phyloP scores from a whole-genome alignment of 2,797 vertebrate genomes.

The Notamacropus eugenii region DNA sequence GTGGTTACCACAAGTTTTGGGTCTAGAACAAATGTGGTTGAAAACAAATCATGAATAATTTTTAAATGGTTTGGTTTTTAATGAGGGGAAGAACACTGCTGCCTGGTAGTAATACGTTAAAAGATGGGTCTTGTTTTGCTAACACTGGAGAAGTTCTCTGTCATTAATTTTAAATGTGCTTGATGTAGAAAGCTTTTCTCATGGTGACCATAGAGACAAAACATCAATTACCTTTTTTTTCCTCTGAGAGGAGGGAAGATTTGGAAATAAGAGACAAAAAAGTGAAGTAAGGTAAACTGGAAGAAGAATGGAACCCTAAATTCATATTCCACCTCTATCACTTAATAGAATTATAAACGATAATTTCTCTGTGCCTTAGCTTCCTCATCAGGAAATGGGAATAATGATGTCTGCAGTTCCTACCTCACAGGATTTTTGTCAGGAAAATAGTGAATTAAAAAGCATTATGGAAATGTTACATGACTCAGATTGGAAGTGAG shows the following conservation, averaged over 20 bases:
- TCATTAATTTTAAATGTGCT: constrained; percentile 24
- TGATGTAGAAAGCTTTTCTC: constrained; percentile 2
- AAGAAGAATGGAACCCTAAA: too few relatives aligned
- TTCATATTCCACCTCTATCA: too few relatives aligned
- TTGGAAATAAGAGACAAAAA: too few relatives aligned
- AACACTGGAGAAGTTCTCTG: neutral
- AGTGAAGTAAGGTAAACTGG: too few relatives aligned
- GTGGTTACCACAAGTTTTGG: neutral
- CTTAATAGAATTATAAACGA: too few relatives aligned
- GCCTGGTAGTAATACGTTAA: neutral
- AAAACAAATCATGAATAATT: neutral
- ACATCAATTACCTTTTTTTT: neutral
- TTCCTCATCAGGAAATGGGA: too few relatives aligned
- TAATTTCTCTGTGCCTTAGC: too few relatives aligned
- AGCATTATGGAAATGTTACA: neutral
- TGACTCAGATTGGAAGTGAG: neutral
- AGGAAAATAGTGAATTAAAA: neutral
- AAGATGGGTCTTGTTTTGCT: constrained; percentile 10
- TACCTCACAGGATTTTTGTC: too few relatives aligned
- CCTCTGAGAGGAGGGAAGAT: too few relatives aligned
- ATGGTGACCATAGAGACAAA: neutral
- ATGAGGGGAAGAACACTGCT: neutral
- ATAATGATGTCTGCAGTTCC: too few relatives aligned
- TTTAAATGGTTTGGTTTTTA: neutral
- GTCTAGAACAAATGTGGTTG: neutral